Percentiles rank a stretch among this genome's conserved stretches.
Evolutionary conservation across 2,797 vertebrate genomes (phyloP).

Genomic region (Alectoris magna): DNA sequence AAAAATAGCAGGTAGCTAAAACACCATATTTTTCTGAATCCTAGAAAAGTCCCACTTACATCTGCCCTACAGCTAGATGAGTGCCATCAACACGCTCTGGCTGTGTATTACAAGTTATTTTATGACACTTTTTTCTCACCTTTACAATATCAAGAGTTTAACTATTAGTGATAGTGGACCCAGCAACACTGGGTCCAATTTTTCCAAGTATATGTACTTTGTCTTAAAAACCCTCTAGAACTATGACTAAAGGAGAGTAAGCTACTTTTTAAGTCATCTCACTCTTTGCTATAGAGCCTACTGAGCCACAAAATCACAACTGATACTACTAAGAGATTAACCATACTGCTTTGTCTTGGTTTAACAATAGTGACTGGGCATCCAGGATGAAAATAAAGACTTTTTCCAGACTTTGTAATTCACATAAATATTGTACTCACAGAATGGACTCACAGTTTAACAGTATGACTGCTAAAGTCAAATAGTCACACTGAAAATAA

Average conservation of each 20-base stretch:
- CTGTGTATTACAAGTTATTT: neutral
- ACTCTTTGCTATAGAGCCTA: neutral
- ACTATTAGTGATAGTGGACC: neutral
- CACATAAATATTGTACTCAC: neutral
- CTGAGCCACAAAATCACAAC: neutral
- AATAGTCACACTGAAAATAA: neutral
- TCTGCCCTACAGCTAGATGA: neutral
- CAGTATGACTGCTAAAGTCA: neutral
- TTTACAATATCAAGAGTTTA: neutral
- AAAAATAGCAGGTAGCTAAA: constrained; percentile 6
- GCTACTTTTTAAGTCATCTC: neutral
- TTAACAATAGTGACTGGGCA: neutral
- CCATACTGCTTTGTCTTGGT: neutral
- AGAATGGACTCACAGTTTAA: neutral
- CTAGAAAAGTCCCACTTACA: neutral
- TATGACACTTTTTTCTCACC: neutral
- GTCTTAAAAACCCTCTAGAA: neutral
- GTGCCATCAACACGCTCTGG: neutral
- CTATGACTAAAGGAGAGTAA: neutral
- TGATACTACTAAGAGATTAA: neutral
- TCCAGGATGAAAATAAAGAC: neutral
- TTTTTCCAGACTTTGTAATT: neutral
- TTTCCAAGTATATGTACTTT: neutral
- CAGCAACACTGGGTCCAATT: neutral
- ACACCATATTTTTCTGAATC: neutral